Conservation (phyloP, 2,888 invertebrate species). For the Orthosia cruda region DNA sequence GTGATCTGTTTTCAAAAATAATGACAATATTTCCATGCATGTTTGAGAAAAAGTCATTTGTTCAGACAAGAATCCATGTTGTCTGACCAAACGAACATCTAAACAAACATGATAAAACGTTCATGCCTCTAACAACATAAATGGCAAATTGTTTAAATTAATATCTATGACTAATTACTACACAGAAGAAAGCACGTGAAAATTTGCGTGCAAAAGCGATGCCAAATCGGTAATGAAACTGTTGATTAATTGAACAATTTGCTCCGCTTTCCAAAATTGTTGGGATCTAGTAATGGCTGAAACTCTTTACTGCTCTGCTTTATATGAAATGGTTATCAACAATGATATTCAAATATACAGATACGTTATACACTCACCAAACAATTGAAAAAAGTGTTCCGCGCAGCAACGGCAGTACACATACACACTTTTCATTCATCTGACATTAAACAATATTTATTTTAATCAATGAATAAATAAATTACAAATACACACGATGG, state of each 20-base stretch:
- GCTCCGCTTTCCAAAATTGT: constrained; percentile 50
- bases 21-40: no score
- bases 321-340: no score
- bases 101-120: constrained; percentile 12
- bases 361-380: no score
- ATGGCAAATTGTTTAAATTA: constrained; percentile 13
- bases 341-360: no score
- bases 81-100: constrained; percentile 2
- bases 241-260: constrained; percentile 28
- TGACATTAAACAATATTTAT: no score
- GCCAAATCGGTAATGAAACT: constrained; percentile 40
- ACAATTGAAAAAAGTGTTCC: no score
- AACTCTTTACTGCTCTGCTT: constrained; percentile 4
- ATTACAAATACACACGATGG: no score
- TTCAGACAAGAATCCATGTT: background rate
- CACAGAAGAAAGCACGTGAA: constrained; percentile 20
- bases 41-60: background rate
- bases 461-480: no score
- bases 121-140: constrained; percentile 21
- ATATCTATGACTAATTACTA: constrained; percentile 38
- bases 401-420: no score
- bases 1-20: no score
- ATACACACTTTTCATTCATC: no score
- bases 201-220: constrained; percentile 21
- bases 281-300: constrained; percentile 17